Evolutionary conservation across 1,140 invertebrate genomes (phyloP).

Genomic region (Ganaspis sp.): DNA sequence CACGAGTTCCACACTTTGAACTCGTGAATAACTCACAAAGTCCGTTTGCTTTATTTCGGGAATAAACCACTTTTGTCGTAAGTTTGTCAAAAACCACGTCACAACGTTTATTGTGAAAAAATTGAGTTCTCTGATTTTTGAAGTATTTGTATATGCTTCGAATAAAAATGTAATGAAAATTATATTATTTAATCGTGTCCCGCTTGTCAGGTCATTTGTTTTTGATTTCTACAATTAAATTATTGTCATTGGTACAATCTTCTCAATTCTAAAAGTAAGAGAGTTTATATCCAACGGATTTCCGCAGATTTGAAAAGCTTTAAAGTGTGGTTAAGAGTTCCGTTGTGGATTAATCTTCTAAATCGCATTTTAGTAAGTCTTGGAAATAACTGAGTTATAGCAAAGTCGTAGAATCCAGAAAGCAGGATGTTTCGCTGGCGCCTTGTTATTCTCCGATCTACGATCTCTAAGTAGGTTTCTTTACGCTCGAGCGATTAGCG

Average conservation of each 20-base stretch:
- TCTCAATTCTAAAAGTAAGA: not conserved
- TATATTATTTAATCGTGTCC: no score
- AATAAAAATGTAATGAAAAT: constrained; percentile 29
- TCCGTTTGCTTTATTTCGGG: no score
- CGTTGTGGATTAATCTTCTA: not conserved
- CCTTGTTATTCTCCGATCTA: constrained; percentile 23
- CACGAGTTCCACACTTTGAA: no score
- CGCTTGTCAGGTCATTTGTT: no score
- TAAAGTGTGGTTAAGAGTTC: not conserved
- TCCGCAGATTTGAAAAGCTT: not conserved
- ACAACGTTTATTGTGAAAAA: no score
- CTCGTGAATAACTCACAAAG: no score
- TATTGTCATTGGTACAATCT: not conserved
- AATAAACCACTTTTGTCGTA: no score
- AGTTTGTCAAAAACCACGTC: no score
- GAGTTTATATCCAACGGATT: not conserved
- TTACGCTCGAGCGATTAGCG: constrained; percentile 24
- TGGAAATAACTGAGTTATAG: constrained; percentile 12
- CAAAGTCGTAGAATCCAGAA: constrained; percentile 44
- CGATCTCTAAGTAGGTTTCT: constrained; percentile 10
- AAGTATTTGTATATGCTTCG: constrained; percentile 42
- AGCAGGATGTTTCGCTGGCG: constrained; percentile 17
- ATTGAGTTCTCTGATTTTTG: no score
- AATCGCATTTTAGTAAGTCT: not conserved
- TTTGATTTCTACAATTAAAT: not conserved